These are phyloP conservation scores for Emmelina monodactyla DNA, from an alignment of 2,888 invertebrate genomes.

Conservation along the genomic window DNA sequence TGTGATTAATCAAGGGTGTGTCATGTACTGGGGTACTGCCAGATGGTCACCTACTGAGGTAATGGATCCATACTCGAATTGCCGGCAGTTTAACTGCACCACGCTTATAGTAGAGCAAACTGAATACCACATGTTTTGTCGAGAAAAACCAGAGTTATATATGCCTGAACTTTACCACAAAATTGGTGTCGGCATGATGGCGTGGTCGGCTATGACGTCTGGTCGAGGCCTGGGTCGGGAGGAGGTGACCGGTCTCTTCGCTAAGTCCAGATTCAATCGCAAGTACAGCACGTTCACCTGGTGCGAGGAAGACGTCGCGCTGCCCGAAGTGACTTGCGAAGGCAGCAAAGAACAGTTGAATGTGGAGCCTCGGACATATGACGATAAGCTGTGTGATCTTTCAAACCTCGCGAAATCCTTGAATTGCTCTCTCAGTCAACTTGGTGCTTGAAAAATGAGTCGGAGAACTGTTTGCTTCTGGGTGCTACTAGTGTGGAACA, in stretches of 20 bases:
- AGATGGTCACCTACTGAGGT: constrained; percentile 92
- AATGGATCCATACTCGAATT: constrained; percentile 98
- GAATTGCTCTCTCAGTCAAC: constrained; percentile 88
- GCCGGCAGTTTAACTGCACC: constrained; percentile 95
- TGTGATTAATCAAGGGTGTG: constrained; percentile 94
- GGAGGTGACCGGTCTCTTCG: constrained; percentile 76
- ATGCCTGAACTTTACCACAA: constrained; percentile 97
- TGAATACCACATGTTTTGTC: constrained; percentile 96
- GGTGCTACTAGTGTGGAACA: constrained; percentile 93
- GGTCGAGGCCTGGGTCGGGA: constrained; percentile 78
- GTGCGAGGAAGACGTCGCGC: constrained; percentile 66
- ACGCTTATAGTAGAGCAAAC: constrained; percentile 97
- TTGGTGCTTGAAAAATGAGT: constrained; percentile 96
- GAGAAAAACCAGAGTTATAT: constrained; percentile 94
- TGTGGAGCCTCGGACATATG: constrained; percentile 72
- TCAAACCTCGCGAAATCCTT: constrained; percentile 85
- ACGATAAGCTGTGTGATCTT: constrained; percentile 81
- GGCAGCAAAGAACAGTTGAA: constrained; percentile 76
- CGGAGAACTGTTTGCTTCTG: constrained; percentile 91
- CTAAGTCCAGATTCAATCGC: constrained; percentile 76
- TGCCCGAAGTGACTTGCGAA: constrained; percentile 36
- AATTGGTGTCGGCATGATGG: constrained; percentile 92
- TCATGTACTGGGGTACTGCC: constrained; percentile 98
- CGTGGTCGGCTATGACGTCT: constrained; percentile 95
- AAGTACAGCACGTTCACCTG: constrained; percentile 91